phyloP scores from a whole-genome alignment of 2,888 invertebrate genomes.

The Gasteruption jaculator region DNA sequence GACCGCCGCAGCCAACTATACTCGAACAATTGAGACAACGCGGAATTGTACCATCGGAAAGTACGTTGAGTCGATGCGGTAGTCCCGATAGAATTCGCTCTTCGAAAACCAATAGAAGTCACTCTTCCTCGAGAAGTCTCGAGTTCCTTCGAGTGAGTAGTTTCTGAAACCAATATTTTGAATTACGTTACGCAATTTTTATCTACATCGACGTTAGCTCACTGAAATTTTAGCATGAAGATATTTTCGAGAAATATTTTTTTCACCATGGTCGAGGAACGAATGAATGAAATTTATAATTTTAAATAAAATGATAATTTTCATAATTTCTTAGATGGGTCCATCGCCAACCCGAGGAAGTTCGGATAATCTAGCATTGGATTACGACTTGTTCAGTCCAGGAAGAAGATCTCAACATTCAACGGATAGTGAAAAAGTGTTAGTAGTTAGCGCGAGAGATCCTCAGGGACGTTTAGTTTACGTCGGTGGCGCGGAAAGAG shows the following conservation, averaged over 20 bases:
- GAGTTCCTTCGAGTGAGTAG: slow-evolving; percentile 46
- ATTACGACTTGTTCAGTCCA: slow-evolving; percentile 67
- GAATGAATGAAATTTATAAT: slow-evolving; percentile 1
- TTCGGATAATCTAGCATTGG: slow-evolving; percentile 67
- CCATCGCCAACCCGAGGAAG: slow-evolving; percentile 46
- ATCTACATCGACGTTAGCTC: no score
- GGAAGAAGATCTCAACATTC: slow-evolving; percentile 39
- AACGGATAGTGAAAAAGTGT: slow-evolving; percentile 47
- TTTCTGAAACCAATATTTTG: neutral
- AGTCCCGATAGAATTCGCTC: slow-evolving; percentile 35
- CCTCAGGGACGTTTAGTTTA: slow-evolving; percentile 53
- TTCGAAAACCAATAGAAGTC: slow-evolving; percentile 29
- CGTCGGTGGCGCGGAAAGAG: slow-evolving; percentile 45
- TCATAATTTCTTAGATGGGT: slow-evolving; percentile 29
- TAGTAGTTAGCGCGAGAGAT: slow-evolving; percentile 54
- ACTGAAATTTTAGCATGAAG: no score
- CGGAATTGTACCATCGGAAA: slow-evolving; percentile 53
- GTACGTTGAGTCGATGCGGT: slow-evolving; percentile 38
- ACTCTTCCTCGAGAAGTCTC: slow-evolving; percentile 43
- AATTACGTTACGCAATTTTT: neutral
- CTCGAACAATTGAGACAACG: slow-evolving; percentile 55
- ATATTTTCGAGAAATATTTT: no score
- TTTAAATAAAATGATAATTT: neutral
- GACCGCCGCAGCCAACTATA: slow-evolving; percentile 49
- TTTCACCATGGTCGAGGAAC: no score